A percentile compares a stretch with the other conserved stretches of the same genome.
Conservation (phyloP, 2,113 vertebrate species). For the Carlito syrichta region DNA sequence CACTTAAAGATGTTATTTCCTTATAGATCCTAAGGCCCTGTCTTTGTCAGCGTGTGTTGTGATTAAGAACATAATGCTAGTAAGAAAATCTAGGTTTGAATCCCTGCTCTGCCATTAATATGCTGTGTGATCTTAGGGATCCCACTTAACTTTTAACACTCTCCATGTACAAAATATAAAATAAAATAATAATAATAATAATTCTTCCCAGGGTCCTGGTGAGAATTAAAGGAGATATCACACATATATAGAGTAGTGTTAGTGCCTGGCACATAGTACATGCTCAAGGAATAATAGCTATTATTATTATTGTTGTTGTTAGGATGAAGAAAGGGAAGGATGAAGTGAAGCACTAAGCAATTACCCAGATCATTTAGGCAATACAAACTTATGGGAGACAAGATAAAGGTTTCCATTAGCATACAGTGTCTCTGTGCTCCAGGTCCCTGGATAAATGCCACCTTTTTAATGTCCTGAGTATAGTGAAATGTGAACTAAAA, state of each 20-base stretch:
- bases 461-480: background rate
- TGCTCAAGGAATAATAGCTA: background rate
- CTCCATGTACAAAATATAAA: background rate
- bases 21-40: background rate
- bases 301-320: background rate
- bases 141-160: background rate
- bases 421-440: background rate
- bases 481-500: background rate
- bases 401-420: background rate
- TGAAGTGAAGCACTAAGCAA: background rate
- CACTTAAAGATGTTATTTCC: background rate
- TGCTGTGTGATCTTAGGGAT: background rate
- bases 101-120: background rate
- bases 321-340: background rate
- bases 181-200: too few species aligned
- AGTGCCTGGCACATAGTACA: background rate
- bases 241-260: background rate
- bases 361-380: background rate
- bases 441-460: background rate
- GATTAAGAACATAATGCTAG: background rate
- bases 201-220: background rate
- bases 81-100: background rate
- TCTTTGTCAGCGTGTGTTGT: background rate
- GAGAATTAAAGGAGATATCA: background rate
- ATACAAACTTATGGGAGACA: background rate